Base-by-base conservation (phyloP, 2,797 vertebrate genomes). In the Pampus argenteus region DNA sequence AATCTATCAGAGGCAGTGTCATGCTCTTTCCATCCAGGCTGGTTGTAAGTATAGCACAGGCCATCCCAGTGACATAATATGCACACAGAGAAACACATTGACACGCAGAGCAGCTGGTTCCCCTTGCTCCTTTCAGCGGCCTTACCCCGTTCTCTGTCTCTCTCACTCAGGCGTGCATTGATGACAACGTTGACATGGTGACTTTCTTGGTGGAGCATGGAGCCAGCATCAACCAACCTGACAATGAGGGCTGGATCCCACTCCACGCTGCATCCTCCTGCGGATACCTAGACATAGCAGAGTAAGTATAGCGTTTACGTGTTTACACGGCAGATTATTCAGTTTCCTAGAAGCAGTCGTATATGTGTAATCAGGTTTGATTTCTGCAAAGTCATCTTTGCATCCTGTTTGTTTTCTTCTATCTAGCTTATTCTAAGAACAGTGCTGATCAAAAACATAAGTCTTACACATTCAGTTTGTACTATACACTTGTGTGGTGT, bases 201-300 rank as follows among this genome's bases (percentile, higher is more conserved):
- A 99, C 97, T 76, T 99, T 99, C 95, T 95, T 99, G 86, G 98
- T 99, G 93, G 97, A 98, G 91, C 96, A 98, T 76, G 97, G 96
- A 86, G 98, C 98, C 89, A 94, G 95, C 95, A 97, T 99, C 95
- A 98, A 99, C 94, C 98, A 99, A 95, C 98, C 98, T 25, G 98
- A 99, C 93, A 99, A 99, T 51, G 98, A 99, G 94, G 98, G 98
- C 94, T 99, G 98, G 98, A 99, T 99, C 93, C 98, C 98, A 83
- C 96, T 99, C 66, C 98, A 99, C 62, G 98, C 98, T 31, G 98
- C 97, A 75, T 95, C 98, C 84, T 99, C 98, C 91, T 99, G 98
- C 89, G 98, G 98, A 88, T 99, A 99, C 93, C 91, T 99, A 57
- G 98, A 99, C 93, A 99, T 99, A 91, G 98, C 98, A 80, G 96